Evolutionary conservation across 2,888 invertebrate species (phyloP).

Genomic region (Spisula solida): DNA sequence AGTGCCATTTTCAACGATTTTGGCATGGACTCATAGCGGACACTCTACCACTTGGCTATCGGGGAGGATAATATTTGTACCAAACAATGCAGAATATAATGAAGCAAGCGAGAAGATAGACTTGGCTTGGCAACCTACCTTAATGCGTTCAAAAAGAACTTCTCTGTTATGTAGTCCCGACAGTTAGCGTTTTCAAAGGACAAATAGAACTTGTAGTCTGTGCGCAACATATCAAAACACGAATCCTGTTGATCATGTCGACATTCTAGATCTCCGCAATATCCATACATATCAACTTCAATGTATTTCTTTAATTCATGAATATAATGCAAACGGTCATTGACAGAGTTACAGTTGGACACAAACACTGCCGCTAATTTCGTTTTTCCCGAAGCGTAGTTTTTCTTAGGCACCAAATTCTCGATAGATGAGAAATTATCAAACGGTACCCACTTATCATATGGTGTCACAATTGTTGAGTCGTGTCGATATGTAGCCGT

Average conservation of each 20-base stretch:
- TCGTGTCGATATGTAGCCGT: conserved; percentile 98
- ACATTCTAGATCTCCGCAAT: conserved; percentile 82
- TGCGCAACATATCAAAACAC: conserved; percentile 95
- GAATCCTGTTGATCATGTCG: conserved; percentile 91
- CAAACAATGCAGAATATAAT: too few relatives aligned
- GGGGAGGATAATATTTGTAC: too few relatives aligned
- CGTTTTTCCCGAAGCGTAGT: conserved; percentile 93
- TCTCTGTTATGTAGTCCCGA: conserved; percentile 97
- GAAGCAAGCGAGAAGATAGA: too few relatives aligned
- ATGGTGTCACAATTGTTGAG: conserved; percentile 98
- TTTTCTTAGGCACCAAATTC: conserved; percentile 55
- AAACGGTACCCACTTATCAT: conserved; percentile 97
- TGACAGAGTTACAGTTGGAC: conserved; percentile 97
- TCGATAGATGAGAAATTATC: conserved; percentile 91
- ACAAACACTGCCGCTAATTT: conserved; percentile 98
- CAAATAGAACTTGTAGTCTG: conserved; percentile 98
- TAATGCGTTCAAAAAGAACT: conserved; percentile 97
- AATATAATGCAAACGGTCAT: conserved; percentile 95
- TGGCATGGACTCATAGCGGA: too few relatives aligned
- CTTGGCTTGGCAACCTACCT: conserved; percentile 89
- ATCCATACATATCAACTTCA: conserved; percentile 88
- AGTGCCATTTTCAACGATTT: too few relatives aligned
- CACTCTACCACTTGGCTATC: too few relatives aligned
- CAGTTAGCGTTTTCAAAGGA: conserved; percentile 99
- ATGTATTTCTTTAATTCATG: conserved; percentile 94